phyloP scores from a whole-genome alignment of 2,888 invertebrate genomes.

The Smittia aterrima region DNA sequence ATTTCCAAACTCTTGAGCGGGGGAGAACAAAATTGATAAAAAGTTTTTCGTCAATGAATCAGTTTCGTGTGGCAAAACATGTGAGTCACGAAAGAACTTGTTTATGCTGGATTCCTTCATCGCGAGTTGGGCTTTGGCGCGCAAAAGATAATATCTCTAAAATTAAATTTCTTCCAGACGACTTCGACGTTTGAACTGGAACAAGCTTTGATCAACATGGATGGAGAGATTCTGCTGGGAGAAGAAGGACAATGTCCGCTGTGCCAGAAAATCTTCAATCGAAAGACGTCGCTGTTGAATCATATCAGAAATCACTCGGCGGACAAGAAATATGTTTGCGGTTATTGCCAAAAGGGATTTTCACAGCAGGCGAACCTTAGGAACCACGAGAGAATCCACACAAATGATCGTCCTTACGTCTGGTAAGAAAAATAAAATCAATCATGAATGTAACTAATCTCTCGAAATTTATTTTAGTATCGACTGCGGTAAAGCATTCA shows the following conservation, averaged over 20 bases:
- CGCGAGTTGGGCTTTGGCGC: neutral
- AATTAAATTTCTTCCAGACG: neutral
- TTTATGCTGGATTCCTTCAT: slow-evolving; percentile 17
- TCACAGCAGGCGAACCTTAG: slow-evolving; percentile 54
- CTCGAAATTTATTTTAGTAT: slow-evolving; percentile 45
- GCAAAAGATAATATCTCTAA: too few species aligned
- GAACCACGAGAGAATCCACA: slow-evolving; percentile 54
- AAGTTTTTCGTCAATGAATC: slow-evolving; percentile 37
- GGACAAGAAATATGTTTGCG: slow-evolving; percentile 54
- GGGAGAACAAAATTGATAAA: slow-evolving; percentile 17
- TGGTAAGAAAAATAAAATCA: neutral
- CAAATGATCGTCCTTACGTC: slow-evolving; percentile 50
- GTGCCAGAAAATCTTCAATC: slow-evolving; percentile 54
- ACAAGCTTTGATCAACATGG: slow-evolving; percentile 50
- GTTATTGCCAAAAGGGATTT: slow-evolving; percentile 52
- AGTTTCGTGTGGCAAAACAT: slow-evolving; percentile 9
- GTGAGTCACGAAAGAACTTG: neutral
- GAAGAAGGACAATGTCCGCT: slow-evolving; percentile 55
- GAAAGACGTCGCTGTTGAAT: slow-evolving; percentile 54
- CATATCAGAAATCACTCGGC: slow-evolving; percentile 55
- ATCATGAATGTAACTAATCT: neutral
- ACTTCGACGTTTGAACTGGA: slow-evolving; percentile 49
- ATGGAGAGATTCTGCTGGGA: slow-evolving; percentile 53
- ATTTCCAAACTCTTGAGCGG: neutral
- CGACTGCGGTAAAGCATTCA: slow-evolving; percentile 55